phyloP scores from a whole-genome alignment of 1,140 invertebrate genomes.

The Scaptomyza graminum region DNA sequence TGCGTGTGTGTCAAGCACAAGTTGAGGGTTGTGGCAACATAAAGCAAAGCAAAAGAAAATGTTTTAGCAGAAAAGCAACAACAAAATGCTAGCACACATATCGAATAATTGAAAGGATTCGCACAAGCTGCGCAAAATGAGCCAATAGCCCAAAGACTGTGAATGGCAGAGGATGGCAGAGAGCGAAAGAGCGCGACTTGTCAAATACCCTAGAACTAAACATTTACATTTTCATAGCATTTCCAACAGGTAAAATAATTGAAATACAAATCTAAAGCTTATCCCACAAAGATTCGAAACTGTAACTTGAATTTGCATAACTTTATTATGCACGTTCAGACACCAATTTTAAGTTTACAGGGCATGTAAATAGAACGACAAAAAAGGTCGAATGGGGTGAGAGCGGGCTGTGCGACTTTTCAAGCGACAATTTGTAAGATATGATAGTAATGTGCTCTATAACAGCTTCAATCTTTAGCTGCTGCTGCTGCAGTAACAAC shows the following conservation, averaged over 20 bases:
- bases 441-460: conserved; percentile 70
- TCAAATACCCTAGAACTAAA: background rate
- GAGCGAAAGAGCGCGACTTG: background rate
- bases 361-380: background rate
- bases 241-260: background rate
- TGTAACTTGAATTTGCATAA: background rate
- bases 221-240: background rate
- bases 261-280: background rate
- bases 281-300: background rate
- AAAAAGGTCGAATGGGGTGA: background rate
- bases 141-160: conserved; percentile 1
- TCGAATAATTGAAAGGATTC: conserved; percentile 80
- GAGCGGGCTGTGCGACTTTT: conserved; percentile 9
- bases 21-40: conserved; percentile 47
- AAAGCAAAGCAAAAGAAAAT: conserved; percentile 31
- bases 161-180: background rate
- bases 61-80: conserved; percentile 20
- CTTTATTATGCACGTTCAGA: background rate
- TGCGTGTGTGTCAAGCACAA: conserved; percentile 51
- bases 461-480: conserved; percentile 2
- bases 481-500: conserved; percentile 47
- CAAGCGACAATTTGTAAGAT: conserved; percentile 73
- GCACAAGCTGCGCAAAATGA: conserved; percentile 52
- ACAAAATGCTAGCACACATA: conserved; percentile 56
- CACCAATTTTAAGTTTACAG: background rate